Percentiles rank a stretch among this genome's conserved stretches.
phyloP scores from a whole-genome alignment of 2,113 vertebrate species.

The Chitala chitala region DNA sequence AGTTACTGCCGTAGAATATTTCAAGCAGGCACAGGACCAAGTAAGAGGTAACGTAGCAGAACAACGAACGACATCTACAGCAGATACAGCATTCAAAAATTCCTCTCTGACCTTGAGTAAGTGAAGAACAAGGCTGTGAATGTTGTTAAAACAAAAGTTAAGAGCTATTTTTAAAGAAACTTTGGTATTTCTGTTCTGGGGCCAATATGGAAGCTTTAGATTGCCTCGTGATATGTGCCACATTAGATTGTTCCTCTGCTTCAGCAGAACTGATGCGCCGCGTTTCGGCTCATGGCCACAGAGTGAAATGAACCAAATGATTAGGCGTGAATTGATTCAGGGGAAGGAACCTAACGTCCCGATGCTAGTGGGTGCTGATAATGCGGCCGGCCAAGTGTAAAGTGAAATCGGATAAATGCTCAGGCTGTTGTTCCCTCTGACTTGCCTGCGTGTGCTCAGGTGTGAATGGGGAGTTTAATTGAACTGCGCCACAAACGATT shows the following conservation, averaged over 20 bases:
- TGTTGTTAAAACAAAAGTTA: background rate
- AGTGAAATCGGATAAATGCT: background rate
- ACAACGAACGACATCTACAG: background rate
- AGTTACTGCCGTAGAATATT: background rate
- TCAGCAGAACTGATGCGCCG: background rate
- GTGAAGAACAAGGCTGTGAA: too few species aligned
- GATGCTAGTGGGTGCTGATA: background rate
- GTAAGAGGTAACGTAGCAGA: background rate
- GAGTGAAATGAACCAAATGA: background rate
- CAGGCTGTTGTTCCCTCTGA: too few species aligned
- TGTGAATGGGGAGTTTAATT: background rate
- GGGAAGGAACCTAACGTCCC: background rate
- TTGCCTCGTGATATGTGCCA: background rate
- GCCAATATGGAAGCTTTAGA: background rate
- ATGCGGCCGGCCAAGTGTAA: background rate
- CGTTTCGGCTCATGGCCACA: background rate
- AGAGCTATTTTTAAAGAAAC: background rate
- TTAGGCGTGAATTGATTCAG: background rate
- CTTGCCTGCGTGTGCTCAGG: background rate
- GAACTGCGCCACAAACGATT: background rate
- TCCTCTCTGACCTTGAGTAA: too few species aligned
- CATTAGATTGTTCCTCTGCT: background rate
- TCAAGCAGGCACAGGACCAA: background rate
- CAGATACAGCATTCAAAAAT: background rate
- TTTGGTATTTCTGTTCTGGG: too few species aligned